Evolutionary conservation across 2,888 invertebrate genomes (phyloP), one percentile per base, ranked within the genome.

Genomic region (Lagria hirta): DNA sequence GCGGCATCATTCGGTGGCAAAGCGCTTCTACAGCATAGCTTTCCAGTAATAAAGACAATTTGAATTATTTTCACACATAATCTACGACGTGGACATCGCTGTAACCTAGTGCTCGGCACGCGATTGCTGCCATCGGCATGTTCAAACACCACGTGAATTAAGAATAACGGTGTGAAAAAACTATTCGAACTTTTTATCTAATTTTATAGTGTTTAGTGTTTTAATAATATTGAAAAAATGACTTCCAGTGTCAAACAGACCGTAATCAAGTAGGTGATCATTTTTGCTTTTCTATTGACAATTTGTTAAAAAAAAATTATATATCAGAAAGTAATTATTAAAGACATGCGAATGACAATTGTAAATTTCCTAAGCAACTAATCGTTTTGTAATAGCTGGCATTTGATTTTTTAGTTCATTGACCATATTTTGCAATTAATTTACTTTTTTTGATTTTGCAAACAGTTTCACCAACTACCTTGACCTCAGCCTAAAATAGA

Each of bases 211-310:
- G 36, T 24, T 16, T 37, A 24, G 34, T 40, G 26, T 26, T 43
- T 40, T 30, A 40, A 34, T 35, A n/a, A n/a, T n/a, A n/a, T n/a
- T n/a, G n/a, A n/a, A 38, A 52, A 48, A 45, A 76, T 75, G 76
- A 76, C 75, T 41, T 75, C 74, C 57, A 72, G 73, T 50, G 74
- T 76, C 65, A 75, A 76, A 61, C 76, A 76, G 52, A 76, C 76
- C 11, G 75, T 76, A 44, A 76, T 76, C 59, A 75, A 75, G 76
- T 75, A 71, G 74, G 76, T 73, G 22, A 11, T 24, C 6, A 20
- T 24, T 41, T 4, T 30, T 2, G 16, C 18, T 13, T 11, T n/a
- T 30, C 20, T 18, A 5, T 18, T 5, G n/a, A n/a, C 20, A 6
- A 18, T 6, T 18, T n/a, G 20, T n/a, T 18, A 18, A 5, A 18